Evolutionary conservation across 2,888 invertebrate genomes (phyloP).

Genomic region (Drosophila mimica): DNA sequence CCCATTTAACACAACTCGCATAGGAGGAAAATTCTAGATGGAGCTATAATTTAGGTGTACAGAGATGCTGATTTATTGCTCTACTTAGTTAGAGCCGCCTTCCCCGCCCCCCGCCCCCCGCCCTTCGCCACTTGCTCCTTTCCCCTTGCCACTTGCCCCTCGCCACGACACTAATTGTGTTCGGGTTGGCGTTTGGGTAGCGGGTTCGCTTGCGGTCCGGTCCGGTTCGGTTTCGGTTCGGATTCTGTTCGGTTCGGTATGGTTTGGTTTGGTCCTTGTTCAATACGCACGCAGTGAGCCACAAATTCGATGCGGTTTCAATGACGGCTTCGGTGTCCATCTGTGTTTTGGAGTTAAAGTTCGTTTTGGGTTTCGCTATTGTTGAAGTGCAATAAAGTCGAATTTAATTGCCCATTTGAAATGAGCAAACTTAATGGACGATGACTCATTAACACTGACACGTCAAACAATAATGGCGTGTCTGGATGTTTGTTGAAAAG

Average conservation of each 20-base stretch:
- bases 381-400: slow-evolving; percentile 82
- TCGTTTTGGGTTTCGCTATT: slow-evolving; percentile 26
- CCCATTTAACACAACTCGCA: neutral
- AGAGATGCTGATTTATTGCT: slow-evolving; percentile 55
- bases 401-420: slow-evolving; percentile 80
- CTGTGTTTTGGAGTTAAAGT: slow-evolving; percentile 26
- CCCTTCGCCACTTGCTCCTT: neutral
- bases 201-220: neutral
- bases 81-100: slow-evolving; percentile 48
- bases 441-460: slow-evolving; percentile 83
- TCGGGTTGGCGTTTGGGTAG: neutral
- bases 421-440: slow-evolving; percentile 81
- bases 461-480: slow-evolving; percentile 81
- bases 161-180: neutral
- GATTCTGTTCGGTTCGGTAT: neutral
- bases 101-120: neutral
- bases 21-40: neutral
- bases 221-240: neutral
- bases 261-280: slow-evolving; percentile 17
- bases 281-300: slow-evolving; percentile 26
- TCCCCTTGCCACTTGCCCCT: neutral
- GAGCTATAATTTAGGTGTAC: slow-evolving; percentile 33
- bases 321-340: slow-evolving; percentile 47
- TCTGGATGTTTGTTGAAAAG: slow-evolving; percentile 67
- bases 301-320: slow-evolving; percentile 66